Evolutionary conservation across 2,888 invertebrate species (phyloP).

Genomic region (Dynastes grantii): DNA sequence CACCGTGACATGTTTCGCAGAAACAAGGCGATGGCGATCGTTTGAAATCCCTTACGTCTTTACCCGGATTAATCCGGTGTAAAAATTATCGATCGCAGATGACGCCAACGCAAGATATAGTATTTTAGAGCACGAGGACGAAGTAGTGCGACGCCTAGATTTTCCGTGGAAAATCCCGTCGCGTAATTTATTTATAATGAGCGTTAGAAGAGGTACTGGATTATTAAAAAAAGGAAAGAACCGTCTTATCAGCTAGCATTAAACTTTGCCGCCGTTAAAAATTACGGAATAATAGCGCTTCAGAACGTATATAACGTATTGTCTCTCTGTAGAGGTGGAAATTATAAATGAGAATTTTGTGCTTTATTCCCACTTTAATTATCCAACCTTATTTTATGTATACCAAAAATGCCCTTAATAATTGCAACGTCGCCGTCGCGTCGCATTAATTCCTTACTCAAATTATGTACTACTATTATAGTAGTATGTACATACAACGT

Average conservation of each 20-base stretch:
- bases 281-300: conserved; percentile 3
- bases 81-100: conserved; percentile 16
- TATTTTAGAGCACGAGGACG: not conserved
- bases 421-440: too few relatives aligned
- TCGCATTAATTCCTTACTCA: too few relatives aligned
- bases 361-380: not conserved
- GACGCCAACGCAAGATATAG: not conserved
- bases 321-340: not conserved
- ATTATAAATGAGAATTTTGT: not conserved
- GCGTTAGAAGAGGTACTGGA: not conserved
- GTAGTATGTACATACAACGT: too few relatives aligned
- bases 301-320: not conserved
- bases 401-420: too few relatives aligned
- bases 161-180: not conserved
- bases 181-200: conserved; percentile 15
- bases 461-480: too few relatives aligned
- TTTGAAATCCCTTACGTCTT: conserved; percentile 1
- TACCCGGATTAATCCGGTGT: conserved; percentile 17
- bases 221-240: not conserved
- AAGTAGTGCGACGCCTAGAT: too few relatives aligned
- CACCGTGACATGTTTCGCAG: not conserved
- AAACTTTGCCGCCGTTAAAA: not conserved
- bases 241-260: not conserved
- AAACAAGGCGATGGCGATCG: not conserved
- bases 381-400: too few relatives aligned